phyloP scores from a whole-genome alignment of 2,888 invertebrate species.

The Pseudeuparius sepicola region DNA sequence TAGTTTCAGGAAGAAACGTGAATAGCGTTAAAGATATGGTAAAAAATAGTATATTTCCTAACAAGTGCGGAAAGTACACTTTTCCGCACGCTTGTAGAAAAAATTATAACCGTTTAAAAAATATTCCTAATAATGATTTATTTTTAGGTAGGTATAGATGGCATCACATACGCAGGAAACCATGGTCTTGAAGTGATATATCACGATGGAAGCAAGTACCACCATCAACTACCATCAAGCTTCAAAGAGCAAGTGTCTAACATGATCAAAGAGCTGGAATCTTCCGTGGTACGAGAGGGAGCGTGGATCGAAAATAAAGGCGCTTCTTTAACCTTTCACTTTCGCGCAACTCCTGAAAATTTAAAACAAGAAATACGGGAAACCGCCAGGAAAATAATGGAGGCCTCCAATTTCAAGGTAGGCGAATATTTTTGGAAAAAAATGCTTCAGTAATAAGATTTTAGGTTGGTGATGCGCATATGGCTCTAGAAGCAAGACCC shows the following conservation, averaged over 20 bases:
- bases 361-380: constrained; percentile 52
- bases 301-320: constrained; percentile 90
- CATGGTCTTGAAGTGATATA: constrained; percentile 81
- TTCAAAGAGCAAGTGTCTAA: constrained; percentile 67
- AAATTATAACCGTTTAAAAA: too few relatives aligned
- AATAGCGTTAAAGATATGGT: constrained; percentile 81
- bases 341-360: constrained; percentile 65
- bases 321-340: constrained; percentile 75
- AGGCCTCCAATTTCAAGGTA: constrained; percentile 65
- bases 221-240: constrained; percentile 79
- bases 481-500: constrained; percentile 79
- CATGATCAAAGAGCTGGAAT: constrained; percentile 67
- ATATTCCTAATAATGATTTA: constrained; percentile 2
- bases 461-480: constrained; percentile 72
- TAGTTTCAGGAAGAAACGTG: constrained; percentile 76
- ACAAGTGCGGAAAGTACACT: background rate
- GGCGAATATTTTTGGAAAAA: too few relatives aligned
- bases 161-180: constrained; percentile 81
- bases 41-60: constrained; percentile 23
- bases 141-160: constrained; percentile 66
- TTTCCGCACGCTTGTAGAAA: too few relatives aligned
- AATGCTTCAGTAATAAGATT: too few relatives aligned
- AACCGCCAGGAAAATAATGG: constrained; percentile 60
- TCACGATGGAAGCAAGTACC: constrained; percentile 80
- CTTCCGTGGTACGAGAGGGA: constrained; percentile 73